These are phyloP conservation scores for Micrastur ruficollis DNA, from an alignment of 2,797 vertebrate genomes.

Conservation along the genomic window DNA sequence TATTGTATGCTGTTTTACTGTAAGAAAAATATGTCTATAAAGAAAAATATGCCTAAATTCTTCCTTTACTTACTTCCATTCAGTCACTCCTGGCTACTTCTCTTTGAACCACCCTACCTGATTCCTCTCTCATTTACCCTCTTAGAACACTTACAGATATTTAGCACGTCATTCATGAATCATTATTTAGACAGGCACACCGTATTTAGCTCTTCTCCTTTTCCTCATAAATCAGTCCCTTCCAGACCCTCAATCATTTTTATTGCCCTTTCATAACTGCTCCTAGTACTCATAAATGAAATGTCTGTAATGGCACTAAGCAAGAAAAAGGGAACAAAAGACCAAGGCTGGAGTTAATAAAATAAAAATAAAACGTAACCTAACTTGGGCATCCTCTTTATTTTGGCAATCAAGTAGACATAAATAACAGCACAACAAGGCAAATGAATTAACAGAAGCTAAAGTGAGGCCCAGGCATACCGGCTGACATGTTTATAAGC, in stretches of 20 bases:
- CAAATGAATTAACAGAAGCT: background rate
- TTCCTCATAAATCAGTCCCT: conserved; percentile 47
- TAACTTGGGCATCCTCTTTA: conserved; percentile 4
- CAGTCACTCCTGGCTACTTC: background rate
- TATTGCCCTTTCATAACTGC: conserved; percentile 41
- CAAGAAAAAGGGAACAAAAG: conserved; percentile 14
- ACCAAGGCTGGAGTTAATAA: conserved; percentile 20
- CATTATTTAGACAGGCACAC: conserved; percentile 26
- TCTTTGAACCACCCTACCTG: background rate
- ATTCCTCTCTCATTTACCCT: background rate
- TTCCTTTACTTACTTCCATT: background rate
- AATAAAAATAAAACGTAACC: conserved; percentile 21
- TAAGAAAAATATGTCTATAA: background rate
- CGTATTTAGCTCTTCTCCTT: conserved; percentile 29
- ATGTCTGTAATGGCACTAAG: conserved; percentile 3
- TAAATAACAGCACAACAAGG: conserved; percentile 22
- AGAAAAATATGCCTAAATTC: background rate
- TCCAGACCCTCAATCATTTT: conserved; percentile 42
- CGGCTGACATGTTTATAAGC: background rate
- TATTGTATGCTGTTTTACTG: background rate
- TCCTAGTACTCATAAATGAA: conserved; percentile 47
- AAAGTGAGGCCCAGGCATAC: background rate
- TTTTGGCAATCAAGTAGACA: background rate
- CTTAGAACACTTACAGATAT: conserved; percentile 9
- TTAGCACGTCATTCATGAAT: background rate